A percentile compares a stretch with the other conserved stretches of the same genome.
Evolutionary conservation across 2,113 vertebrate genomes (phyloP).

Genomic region (Rhabdornis inornatus): DNA sequence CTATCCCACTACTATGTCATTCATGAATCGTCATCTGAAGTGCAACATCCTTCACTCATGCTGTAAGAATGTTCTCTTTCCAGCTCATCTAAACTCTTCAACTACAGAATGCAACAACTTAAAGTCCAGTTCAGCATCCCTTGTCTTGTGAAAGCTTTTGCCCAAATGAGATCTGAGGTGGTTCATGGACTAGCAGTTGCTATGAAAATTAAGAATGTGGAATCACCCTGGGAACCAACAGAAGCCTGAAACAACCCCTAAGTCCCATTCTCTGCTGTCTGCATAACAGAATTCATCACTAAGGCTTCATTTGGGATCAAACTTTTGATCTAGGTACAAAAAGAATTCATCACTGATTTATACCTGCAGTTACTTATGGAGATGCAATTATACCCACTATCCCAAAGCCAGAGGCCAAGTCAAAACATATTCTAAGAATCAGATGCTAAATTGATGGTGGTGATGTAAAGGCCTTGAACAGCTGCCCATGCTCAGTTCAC

Average conservation of each 20-base stretch:
- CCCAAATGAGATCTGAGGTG: neutral
- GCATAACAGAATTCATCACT: neutral
- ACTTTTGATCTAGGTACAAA: neutral
- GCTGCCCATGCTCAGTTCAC: conserved; percentile 17
- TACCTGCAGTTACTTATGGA: neutral
- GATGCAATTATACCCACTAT: neutral
- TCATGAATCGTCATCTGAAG: neutral
- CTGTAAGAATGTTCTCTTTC: neutral
- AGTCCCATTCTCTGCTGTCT: neutral
- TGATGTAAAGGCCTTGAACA: neutral
- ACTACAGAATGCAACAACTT: neutral
- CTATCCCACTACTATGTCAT: neutral
- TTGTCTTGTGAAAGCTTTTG: neutral
- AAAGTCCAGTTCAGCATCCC: neutral
- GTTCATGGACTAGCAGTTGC: neutral
- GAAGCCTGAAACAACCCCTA: neutral
- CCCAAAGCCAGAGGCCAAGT: neutral
- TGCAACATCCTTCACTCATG: neutral
- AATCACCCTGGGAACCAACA: neutral
- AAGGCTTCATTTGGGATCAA: neutral
- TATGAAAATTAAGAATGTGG: neutral
- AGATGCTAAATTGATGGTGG: neutral
- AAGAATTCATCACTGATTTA: neutral
- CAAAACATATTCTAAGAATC: neutral
- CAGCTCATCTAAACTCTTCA: conserved; percentile 17